Percentiles rank a stretch among this genome's conserved stretches.
phyloP scores from a whole-genome alignment of 1,140 invertebrate species.

The Asobara japonica region DNA sequence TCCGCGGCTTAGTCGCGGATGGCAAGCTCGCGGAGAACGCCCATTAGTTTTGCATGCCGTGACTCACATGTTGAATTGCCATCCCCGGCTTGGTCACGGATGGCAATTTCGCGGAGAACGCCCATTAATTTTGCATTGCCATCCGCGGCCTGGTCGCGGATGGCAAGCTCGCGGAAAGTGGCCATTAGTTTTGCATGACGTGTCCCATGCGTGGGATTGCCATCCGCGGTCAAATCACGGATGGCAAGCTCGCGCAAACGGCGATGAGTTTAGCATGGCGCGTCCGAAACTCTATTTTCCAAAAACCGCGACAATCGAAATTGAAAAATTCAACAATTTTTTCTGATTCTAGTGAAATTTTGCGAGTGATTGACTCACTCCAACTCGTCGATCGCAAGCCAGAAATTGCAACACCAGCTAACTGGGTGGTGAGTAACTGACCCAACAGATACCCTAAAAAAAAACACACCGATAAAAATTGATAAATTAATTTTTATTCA shows the following conservation, averaged over 20 bases:
- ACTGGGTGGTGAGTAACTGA: conserved; percentile 79
- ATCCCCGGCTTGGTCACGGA: too few species aligned
- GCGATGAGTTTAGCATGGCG: too few species aligned
- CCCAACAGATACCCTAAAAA: conserved; percentile 18
- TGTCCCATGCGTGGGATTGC: too few species aligned
- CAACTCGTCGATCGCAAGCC: conserved; percentile 79
- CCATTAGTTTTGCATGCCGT: too few species aligned
- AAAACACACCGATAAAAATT: conserved; percentile 24
- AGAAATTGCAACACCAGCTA: conserved; percentile 84
- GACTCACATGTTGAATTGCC: too few species aligned
- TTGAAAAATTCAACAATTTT: conserved; percentile 25
- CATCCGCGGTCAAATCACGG: too few species aligned
- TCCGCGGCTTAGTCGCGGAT: too few species aligned
- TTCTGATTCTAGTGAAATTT: conserved; percentile 80
- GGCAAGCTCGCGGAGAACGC: too few species aligned
- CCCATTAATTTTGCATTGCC: not conserved
- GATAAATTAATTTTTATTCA: conserved; percentile 59
- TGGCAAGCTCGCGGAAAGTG: too few species aligned
- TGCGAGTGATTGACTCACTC: conserved; percentile 88
- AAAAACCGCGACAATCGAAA: not conserved
- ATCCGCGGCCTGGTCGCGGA: too few species aligned
- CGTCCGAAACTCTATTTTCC: not conserved
- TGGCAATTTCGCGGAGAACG: not conserved
- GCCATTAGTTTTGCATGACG: too few species aligned
- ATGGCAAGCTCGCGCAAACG: too few species aligned